Base-by-base conservation (phyloP, 2,888 invertebrate species). In the Rhingia campestris region DNA sequence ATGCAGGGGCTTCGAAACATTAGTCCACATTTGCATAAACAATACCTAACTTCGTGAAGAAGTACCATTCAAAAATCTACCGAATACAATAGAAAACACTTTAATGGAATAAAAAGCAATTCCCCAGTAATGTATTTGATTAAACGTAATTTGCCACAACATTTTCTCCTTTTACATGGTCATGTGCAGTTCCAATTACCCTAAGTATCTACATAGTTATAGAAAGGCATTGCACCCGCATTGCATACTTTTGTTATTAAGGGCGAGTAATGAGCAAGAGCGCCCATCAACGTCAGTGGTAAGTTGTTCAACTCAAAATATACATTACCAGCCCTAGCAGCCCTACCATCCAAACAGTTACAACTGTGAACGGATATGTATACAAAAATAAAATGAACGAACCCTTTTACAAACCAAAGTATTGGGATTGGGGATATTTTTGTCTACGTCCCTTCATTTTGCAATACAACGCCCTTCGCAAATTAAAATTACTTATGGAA, bases 401-500 rank as follows among this genome's bases (percentile, higher is more conserved):
- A 58, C 58, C 69, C 49, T 49, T 70, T 49, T n/a, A 30, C 58
- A 33, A 41, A 22, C 6, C 49, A 12, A 22, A 22, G n/a, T 22
- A 2, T 22, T 22, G 22, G 22, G 22, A 22, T 70, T 51, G 43
- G 10, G 10, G 3, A n/a, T 58, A 49, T 45, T 14, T 14, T 35
- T 12, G 3, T 43, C 9, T 9, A 30, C 22, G 22, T 9, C 39
- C 41, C 43, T 54, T 47, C 5, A 22, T 45, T 63, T 47, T 43
- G 54, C 73, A 63, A 54, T 45, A 63, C 54, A 73, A 63, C 63
- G 73, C 63, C 63, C 63, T 63, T 63, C 41, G 73, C 63, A 59
- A 73, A 63, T 63, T 73, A 63, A 51, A 54, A 73, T 73, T 73
- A 73, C 63, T 56, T 56, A 73, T 73, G 73, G 56, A 54, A 63